A percentile compares a stretch with the other conserved stretches of the same genome.
These are phyloP conservation scores for Nebria salina DNA, from an alignment of 2,888 invertebrate genomes.

Conservation along the genomic window DNA sequence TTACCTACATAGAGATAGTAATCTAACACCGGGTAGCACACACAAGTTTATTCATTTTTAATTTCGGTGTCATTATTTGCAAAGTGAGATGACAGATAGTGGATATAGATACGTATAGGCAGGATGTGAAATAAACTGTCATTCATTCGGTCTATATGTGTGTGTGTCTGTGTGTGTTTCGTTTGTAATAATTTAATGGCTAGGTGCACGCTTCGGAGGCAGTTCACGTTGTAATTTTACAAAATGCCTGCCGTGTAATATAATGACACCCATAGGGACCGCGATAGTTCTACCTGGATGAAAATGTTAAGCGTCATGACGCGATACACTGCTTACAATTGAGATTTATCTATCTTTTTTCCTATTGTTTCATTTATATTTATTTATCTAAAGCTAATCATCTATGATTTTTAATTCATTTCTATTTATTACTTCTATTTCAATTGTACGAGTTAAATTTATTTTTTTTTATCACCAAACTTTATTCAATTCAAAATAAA, in stretches of 20 bases:
- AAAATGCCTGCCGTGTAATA: slow-evolving; percentile 38
- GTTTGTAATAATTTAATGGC: slow-evolving; percentile 11
- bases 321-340: too few relatives aligned
- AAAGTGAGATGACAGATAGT: slow-evolving; percentile 34
- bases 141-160: slow-evolving; percentile 12
- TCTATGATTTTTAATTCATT: too few relatives aligned
- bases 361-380: too few relatives aligned
- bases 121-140: slow-evolving; percentile 45
- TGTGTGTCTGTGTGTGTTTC: not conserved
- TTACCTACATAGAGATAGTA: slow-evolving; percentile 39
- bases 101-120: slow-evolving; percentile 11
- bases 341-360: too few relatives aligned
- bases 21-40: slow-evolving; percentile 29
- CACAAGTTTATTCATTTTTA: slow-evolving; percentile 46
- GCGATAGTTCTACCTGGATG: slow-evolving; percentile 34
- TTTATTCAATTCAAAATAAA: too few relatives aligned
- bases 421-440: too few relatives aligned
- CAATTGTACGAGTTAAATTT: too few relatives aligned
- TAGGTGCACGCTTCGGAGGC: slow-evolving; percentile 15
- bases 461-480: too few relatives aligned
- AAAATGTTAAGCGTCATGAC: slow-evolving; percentile 9
- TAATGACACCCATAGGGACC: slow-evolving; percentile 36
- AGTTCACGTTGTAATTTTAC: slow-evolving; percentile 44
- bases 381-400: too few relatives aligned
- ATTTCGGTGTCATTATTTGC: slow-evolving; percentile 46